Conservation (phyloP, 2,888 invertebrate genomes). For the Chouioia cunea region DNA sequence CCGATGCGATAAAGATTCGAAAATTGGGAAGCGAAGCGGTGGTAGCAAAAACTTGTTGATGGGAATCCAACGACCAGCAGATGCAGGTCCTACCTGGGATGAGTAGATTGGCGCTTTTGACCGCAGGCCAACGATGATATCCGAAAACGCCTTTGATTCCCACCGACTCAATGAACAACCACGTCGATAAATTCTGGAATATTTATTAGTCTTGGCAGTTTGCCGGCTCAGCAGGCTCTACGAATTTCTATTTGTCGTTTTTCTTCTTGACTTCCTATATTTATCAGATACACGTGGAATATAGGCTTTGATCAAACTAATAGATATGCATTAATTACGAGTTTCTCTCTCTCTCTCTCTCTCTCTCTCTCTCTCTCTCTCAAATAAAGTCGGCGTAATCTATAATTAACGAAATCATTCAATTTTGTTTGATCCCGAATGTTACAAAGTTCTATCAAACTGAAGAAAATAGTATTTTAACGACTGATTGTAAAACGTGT, state of each 20-base stretch:
- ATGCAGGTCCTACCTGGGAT: constrained; percentile 57
- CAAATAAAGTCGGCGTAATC: no score
- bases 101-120: constrained; percentile 56
- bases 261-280: not conserved
- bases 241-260: constrained; percentile 21
- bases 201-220: constrained; percentile 58
- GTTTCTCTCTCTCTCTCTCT: not conserved
- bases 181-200: constrained; percentile 62
- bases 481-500: no score
- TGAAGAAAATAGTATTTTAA: no score
- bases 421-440: no score
- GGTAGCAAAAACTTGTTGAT: constrained; percentile 62
- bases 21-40: constrained; percentile 23
- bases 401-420: no score
- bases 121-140: constrained; percentile 57
- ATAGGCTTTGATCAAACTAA: not conserved
- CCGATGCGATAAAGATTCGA: constrained; percentile 44
- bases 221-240: constrained; percentile 11
- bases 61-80: constrained; percentile 59
- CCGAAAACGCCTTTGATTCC: constrained; percentile 63
- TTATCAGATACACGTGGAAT: no score
- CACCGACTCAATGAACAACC: constrained; percentile 55
- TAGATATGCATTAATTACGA: no score
- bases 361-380: not conserved
- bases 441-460: no score